Base-by-base conservation (phyloP, 2,113 vertebrate species). In the Oncorhynchus mykiss region DNA sequence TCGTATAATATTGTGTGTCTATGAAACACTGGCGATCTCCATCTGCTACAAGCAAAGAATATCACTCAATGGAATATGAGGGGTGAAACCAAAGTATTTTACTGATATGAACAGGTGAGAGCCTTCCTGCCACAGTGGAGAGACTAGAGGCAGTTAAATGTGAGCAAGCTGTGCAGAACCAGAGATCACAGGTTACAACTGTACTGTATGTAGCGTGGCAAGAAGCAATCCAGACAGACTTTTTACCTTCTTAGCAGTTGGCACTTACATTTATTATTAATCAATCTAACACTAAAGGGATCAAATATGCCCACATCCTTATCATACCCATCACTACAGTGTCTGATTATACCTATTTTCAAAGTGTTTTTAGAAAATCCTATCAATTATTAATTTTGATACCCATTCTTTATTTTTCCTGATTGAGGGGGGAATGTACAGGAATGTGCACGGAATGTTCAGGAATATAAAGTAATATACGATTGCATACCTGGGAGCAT, bases 391-490 rank as follows among this genome's bases (percentile, higher is more conserved):
- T 16, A 2, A n/a, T 22, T 62, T 22, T 62, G 59, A 62, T 62
- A 62, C 7, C 59, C 59, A 22, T 62, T 45, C 34, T 39, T 45
- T 65, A 54, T 18, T 14, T 57, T 7, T 13, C 27, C 64, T 22
- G 34, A 49, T 0, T 57, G 18, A 80, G 72, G 31, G 25, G 39
- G 39, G 78, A 88, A 90, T 85, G 82, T 80, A 39, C 68, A 74
- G 60, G n/a, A 64, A 54, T 54, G 31, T 34, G 31, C 6, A 78
- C 51, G 72, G 79, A 88, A 90, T 85, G 82, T 80, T 18, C 68
- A 73, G 22, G 20, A 64, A 54, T 54, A 54, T 5, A 45, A 12
- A 75, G 72, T 73, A 77, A 84, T 78, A 77, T 12, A 73, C 22
- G 16, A 60, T 69, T 76, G 51, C 71, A 84, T 84, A 80, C 74